phyloP scores from a whole-genome alignment of 2,888 invertebrate species.

The Piscicola geometra region DNA sequence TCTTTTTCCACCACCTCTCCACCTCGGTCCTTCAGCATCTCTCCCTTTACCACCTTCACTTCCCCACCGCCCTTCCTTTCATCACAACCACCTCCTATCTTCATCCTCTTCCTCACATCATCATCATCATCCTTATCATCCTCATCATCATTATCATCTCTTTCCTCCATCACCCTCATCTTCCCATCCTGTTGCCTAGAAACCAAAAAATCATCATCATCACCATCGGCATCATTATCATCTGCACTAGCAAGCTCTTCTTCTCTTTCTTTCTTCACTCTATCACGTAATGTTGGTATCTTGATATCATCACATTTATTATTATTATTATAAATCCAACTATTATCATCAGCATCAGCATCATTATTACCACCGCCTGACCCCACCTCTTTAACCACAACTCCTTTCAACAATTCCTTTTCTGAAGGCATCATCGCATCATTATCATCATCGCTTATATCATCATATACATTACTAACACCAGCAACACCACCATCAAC shows the following conservation, averaged over 20 bases:
- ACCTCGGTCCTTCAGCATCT: too few relatives aligned
- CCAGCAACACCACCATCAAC: neutral
- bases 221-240: neutral
- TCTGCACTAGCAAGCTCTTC: neutral
- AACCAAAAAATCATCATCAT: neutral
- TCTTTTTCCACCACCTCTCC: too few relatives aligned
- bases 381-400: neutral
- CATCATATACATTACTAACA: neutral
- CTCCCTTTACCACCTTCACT: too few relatives aligned
- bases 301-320: neutral
- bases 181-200: neutral
- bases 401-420: neutral
- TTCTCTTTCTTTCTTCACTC: neutral
- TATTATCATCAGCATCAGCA: slow-evolving; percentile 5
- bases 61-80: too few relatives aligned
- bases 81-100: too few relatives aligned
- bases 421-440: neutral
- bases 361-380: neutral
- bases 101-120: too few relatives aligned
- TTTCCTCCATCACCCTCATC: slow-evolving; percentile 5
- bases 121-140: neutral
- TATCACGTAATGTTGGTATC: neutral
- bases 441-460: neutral
- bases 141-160: too few relatives aligned
- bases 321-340: neutral